Percentiles rank a stretch among this genome's conserved stretches.
Evolutionary conservation across 2,888 invertebrate species (phyloP).

Genomic region (Sinohyriopsis cumingii): DNA sequence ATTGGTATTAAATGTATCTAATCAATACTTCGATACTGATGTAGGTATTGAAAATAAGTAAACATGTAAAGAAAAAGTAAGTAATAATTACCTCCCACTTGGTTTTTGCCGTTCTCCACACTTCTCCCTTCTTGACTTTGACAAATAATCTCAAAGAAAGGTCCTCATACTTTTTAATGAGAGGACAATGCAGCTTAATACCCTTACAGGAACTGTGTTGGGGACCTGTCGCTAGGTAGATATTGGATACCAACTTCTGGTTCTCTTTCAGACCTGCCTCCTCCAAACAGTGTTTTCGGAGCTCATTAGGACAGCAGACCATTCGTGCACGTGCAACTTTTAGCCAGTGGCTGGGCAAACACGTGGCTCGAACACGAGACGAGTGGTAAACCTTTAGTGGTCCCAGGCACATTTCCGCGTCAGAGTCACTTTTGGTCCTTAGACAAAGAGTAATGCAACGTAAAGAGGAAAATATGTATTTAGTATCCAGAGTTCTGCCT

Average conservation of each 20-base stretch:
- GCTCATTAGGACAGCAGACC: conserved; percentile 30
- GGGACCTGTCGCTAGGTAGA: conserved; percentile 26
- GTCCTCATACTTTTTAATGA: conserved; percentile 33
- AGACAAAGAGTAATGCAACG: too few species aligned
- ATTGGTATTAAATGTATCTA: too few species aligned
- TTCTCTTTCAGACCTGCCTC: conserved; percentile 31
- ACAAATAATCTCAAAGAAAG: conserved; percentile 28
- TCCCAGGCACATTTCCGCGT: conserved; percentile 30
- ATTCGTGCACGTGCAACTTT: conserved; percentile 28
- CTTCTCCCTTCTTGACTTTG: conserved; percentile 31
- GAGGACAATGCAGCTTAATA: conserved; percentile 29
- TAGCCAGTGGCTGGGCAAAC: conserved; percentile 37
- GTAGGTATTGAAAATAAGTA: too few species aligned
- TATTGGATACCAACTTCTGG: conserved; percentile 36
- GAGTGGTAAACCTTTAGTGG: conserved; percentile 32
- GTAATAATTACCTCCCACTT: conserved; percentile 25
- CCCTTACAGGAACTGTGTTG: conserved; percentile 24
- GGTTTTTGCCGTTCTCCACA: conserved; percentile 23
- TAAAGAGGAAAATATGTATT: too few species aligned
- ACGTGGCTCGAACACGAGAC: conserved; percentile 22
- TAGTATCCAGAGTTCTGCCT: too few species aligned
- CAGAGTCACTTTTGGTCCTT: not conserved
- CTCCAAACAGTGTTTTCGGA: conserved; percentile 23
- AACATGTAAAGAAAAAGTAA: too few species aligned
- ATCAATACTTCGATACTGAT: too few species aligned